A percentile compares a stretch with the other conserved stretches of the same genome.
These are phyloP conservation scores for Microplitis manilae DNA, from an alignment of 2,888 invertebrate species.

Conservation along the genomic window DNA sequence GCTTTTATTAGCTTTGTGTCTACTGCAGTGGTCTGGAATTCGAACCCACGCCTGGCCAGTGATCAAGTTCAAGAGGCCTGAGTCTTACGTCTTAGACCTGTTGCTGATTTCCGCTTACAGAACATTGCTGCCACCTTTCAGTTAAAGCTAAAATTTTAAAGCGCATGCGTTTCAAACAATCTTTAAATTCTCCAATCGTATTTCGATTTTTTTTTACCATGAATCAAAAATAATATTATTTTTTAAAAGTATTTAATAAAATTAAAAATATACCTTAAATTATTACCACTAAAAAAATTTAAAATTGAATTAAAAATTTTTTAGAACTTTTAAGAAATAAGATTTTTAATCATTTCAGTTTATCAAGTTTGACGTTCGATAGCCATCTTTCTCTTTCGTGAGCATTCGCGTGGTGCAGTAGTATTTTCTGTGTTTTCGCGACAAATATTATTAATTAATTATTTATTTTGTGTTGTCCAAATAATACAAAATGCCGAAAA, in stretches of 20 bases:
- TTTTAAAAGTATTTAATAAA: neutral
- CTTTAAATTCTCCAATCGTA: neutral
- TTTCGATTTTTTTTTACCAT: neutral
- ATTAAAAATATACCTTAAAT: neutral
- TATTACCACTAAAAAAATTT: neutral
- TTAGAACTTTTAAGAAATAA: neutral
- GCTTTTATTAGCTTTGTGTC: too few relatives aligned
- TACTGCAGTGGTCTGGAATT: too few relatives aligned
- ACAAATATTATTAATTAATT: slow-evolving; percentile 38
- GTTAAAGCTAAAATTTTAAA: neutral
- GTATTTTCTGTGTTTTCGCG: slow-evolving; percentile 45
- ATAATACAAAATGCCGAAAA: slow-evolving; percentile 74
- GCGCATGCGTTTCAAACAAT: neutral
- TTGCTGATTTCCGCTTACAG: neutral
- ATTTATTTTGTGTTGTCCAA: neutral
- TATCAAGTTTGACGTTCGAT: slow-evolving; percentile 44
- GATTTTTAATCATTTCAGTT: neutral
- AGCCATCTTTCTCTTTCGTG: slow-evolving; percentile 45
- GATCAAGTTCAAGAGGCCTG: too few relatives aligned
- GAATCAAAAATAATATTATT: neutral
- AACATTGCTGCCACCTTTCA: neutral
- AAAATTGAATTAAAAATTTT: neutral
- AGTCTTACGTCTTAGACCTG: neutral
- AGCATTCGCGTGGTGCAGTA: slow-evolving; percentile 38
- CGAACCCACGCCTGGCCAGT: too few relatives aligned